These are phyloP conservation scores for Neosilurus mollespiculum DNA, from an alignment of 2,797 vertebrate genomes.

Conservation along the genomic window DNA sequence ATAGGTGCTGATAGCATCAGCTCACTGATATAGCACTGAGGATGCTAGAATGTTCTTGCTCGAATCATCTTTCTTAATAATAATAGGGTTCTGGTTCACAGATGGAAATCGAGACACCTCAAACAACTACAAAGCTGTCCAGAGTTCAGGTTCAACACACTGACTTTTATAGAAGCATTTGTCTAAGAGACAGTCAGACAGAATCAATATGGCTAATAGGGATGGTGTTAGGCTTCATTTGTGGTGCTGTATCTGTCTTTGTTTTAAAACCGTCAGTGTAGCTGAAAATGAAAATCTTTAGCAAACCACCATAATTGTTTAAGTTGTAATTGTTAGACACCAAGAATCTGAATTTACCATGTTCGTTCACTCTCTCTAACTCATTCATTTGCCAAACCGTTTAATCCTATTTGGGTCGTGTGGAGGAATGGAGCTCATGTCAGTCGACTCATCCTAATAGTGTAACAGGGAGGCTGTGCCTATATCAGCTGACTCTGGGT, in stretches of 20 bases:
- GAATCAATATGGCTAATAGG: background rate
- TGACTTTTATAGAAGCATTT: background rate
- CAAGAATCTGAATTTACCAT: background rate
- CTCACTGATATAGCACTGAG: background rate
- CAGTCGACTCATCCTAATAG: no score
- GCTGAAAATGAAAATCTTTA: background rate
- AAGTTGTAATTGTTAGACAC: background rate
- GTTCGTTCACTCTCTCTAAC: background rate
- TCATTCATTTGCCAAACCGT: no score
- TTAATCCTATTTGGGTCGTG: no score
- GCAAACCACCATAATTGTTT: background rate
- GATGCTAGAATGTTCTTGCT: background rate
- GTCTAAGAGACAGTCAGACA: background rate
- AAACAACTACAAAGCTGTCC: background rate
- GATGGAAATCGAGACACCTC: background rate
- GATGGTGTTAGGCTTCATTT: background rate
- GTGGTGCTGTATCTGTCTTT: background rate
- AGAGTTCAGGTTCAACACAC: background rate
- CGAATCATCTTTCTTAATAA: background rate
- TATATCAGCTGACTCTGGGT: no score
- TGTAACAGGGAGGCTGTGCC: no score
- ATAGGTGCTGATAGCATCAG: background rate
- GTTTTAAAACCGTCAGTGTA: background rate
- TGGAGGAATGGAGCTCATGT: no score
- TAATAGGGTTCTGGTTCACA: background rate